Evolutionary conservation across 2,888 invertebrate species (phyloP).

Genomic region (Eretmocerus hayati): DNA sequence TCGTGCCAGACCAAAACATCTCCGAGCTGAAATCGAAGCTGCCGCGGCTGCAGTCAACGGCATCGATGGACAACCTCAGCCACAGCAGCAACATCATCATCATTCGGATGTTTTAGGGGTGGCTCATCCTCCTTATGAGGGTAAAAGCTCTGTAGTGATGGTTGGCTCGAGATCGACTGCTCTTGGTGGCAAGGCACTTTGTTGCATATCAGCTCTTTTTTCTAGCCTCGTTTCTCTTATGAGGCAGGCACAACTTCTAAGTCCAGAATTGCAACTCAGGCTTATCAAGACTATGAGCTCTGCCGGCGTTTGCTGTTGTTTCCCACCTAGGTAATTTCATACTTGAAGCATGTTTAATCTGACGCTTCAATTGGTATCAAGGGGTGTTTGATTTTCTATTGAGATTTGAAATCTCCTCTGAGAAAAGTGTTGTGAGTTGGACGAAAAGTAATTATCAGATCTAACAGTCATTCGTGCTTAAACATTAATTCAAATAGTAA

Average conservation of each 20-base stretch:
- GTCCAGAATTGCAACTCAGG: conserved; percentile 46
- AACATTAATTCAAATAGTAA: too few relatives aligned
- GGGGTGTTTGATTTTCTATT: too few relatives aligned
- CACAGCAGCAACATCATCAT: conserved; percentile 51
- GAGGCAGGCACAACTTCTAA: conserved; percentile 47
- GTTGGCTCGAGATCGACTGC: neutral
- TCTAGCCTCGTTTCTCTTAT: conserved; percentile 50
- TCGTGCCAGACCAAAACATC: conserved; percentile 50
- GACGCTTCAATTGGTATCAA: too few relatives aligned
- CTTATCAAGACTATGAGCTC: conserved; percentile 53
- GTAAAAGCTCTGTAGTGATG: neutral
- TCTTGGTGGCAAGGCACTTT: conserved; percentile 44
- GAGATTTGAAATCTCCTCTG: too few relatives aligned
- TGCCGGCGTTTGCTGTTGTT: conserved; percentile 60
- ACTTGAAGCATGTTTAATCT: too few relatives aligned
- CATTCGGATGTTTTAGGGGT: conserved; percentile 56
- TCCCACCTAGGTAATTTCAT: too few relatives aligned
- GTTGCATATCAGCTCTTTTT: conserved; percentile 55
- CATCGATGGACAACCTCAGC: conserved; percentile 29
- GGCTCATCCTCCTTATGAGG: conserved; percentile 29
- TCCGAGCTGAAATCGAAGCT: conserved; percentile 48
- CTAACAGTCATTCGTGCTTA: too few relatives aligned
- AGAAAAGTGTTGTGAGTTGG: too few relatives aligned
- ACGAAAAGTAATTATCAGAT: too few relatives aligned
- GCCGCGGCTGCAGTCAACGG: too few relatives aligned